Evolutionary conservation across 2,888 invertebrate genomes (phyloP).

Genomic region (Megamerina dolium): DNA sequence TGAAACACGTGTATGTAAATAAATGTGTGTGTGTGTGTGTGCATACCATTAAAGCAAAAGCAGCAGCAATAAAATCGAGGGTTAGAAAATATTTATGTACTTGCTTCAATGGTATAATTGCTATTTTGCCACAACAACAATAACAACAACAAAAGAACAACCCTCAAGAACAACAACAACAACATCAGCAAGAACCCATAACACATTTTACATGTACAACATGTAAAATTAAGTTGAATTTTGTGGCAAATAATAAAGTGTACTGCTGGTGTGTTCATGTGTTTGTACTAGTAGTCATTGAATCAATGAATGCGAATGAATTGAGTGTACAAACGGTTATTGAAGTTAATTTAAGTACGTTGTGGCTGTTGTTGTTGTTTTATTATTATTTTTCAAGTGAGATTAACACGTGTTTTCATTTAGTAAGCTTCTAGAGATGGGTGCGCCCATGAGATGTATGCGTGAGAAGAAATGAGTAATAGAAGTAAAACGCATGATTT

Average conservation of each 20-base stretch:
- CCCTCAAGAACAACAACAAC: conserved; percentile 6
- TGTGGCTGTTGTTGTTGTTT: conserved; percentile 6
- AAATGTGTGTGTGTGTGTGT: too few species aligned
- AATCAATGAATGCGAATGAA: too few species aligned
- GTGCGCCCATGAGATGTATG: too few species aligned
- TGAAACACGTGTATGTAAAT: too few species aligned
- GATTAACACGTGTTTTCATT: conserved; percentile 6
- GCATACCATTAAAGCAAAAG: too few species aligned
- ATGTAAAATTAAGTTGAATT: conserved; percentile 27
- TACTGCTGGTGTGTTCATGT: conserved; percentile 35
- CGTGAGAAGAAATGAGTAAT: too few species aligned
- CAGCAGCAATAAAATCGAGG: too few species aligned
- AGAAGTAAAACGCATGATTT: too few species aligned
- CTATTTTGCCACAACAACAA: conserved; percentile 38
- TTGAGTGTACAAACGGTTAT: conserved; percentile 36
- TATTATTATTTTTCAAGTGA: too few species aligned
- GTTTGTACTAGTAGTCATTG: too few species aligned
- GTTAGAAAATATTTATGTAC: too few species aligned
- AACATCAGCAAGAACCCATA: conserved; percentile 17
- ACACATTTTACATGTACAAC: background rate
- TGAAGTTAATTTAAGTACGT: conserved; percentile 45
- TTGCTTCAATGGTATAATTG: conserved; percentile 43
- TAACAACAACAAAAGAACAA: conserved; percentile 8
- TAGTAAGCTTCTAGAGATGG: too few species aligned
- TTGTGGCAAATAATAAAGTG: conserved; percentile 42